These are phyloP conservation scores for Corticium candelabrum DNA, from an alignment of 37 sponge, comb jelly and placozoan genomes.

Conservation along the genomic window DNA sequence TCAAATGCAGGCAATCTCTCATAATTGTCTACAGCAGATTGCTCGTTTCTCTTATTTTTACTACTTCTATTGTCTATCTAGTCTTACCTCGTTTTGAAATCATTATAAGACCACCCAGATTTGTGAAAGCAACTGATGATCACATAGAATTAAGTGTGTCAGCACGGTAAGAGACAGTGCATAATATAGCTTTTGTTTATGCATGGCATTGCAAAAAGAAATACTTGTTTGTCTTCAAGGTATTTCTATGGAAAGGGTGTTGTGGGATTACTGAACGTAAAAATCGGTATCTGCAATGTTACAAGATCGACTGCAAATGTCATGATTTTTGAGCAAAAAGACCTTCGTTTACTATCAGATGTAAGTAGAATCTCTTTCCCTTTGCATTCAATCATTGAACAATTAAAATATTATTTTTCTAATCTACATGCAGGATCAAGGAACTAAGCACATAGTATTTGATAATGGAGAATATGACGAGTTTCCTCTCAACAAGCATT, in stretches of 20 bases:
- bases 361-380: neutral
- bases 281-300: neutral
- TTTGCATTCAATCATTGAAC: neutral
- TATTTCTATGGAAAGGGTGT: neutral
- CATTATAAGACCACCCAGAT: neutral
- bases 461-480: neutral
- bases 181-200: no score
- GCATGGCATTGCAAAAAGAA: neutral
- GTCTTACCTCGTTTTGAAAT: neutral
- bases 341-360: neutral
- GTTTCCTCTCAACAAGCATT: neutral
- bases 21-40: neutral
- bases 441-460: neutral
- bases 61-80: neutral
- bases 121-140: neutral
- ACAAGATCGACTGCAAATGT: neutral
- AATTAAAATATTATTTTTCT: neutral
- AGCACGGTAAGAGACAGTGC: no score
- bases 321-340: neutral
- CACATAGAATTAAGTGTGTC: neutral
- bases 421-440: no score
- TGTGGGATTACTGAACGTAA: neutral
- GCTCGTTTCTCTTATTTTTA: neutral
- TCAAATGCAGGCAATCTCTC: no score
- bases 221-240: neutral